These are phyloP conservation scores for Lasioglossum marginatum DNA, from an alignment of 2,888 invertebrate genomes.

Conservation along the genomic window DNA sequence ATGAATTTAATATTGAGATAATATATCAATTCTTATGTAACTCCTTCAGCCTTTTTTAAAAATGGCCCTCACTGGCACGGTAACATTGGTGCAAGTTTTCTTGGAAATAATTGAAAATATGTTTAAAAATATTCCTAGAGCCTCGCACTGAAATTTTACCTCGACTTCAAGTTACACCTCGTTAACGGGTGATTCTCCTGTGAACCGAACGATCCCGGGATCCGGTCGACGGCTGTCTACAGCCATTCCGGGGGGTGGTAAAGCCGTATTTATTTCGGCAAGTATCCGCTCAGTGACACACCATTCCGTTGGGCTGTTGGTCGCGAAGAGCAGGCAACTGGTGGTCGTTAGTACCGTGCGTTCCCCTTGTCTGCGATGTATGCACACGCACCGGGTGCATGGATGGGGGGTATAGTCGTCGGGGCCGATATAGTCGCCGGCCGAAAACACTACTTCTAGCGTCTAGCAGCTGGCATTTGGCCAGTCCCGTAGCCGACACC, in stretches of 20 bases:
- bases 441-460: slow-evolving; percentile 55
- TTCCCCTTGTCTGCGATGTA: slow-evolving; percentile 48
- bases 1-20: too few relatives aligned
- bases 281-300: slow-evolving; percentile 3
- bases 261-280: slow-evolving; percentile 2
- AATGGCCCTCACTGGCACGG: too few relatives aligned
- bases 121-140: too few relatives aligned
- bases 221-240: not conserved
- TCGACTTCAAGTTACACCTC: not conserved
- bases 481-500: slow-evolving; percentile 67
- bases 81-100: too few relatives aligned
- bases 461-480: slow-evolving; percentile 73
- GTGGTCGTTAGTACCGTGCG: slow-evolving; percentile 44
- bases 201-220: not conserved
- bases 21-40: too few relatives aligned
- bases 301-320: not conserved
- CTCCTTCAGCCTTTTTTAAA: too few relatives aligned
- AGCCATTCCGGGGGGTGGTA: not conserved
- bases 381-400: slow-evolving; percentile 46
- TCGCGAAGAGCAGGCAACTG: slow-evolving; percentile 22
- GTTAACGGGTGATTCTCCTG: not conserved
- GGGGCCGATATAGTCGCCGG: slow-evolving; percentile 51
- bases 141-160: too few relatives aligned
- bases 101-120: too few relatives aligned
- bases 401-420: not conserved